Evolutionary conservation across 2,797 vertebrate species (phyloP).

Genomic region (Halcyon badia): DNA sequence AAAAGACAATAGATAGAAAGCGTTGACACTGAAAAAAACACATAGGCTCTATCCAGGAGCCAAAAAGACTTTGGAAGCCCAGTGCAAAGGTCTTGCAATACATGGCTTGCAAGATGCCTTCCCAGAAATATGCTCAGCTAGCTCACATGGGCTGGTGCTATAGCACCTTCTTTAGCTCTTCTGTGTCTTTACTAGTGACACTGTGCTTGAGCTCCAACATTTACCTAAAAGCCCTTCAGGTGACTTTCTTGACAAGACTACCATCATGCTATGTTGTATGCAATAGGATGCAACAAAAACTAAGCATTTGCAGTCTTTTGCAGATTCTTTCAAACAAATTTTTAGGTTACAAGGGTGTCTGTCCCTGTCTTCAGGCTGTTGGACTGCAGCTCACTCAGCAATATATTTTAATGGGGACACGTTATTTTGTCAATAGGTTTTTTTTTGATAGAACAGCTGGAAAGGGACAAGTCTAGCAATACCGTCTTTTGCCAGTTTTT

Average conservation of each 20-base stretch:
- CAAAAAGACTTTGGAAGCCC: background rate
- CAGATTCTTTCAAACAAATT: background rate
- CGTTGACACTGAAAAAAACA: background rate
- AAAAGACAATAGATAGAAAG: background rate
- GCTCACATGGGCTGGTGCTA: background rate
- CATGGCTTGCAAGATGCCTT: background rate
- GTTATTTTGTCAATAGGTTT: background rate
- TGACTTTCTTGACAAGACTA: background rate
- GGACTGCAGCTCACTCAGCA: background rate
- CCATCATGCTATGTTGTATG: background rate
- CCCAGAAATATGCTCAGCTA: background rate
- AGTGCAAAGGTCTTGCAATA: background rate
- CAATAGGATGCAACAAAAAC: background rate
- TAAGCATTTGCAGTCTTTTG: accelerated
- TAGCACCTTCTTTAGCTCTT: background rate
- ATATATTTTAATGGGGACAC: background rate
- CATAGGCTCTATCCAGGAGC: background rate
- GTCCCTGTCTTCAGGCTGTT: background rate
- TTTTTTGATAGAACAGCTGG: background rate
- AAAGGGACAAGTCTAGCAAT: background rate
- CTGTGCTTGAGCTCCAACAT: background rate
- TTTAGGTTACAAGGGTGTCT: background rate
- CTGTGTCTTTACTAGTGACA: background rate
- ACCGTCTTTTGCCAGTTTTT: accelerated
- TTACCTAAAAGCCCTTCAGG: background rate